Conservation (phyloP, 2,888 invertebrate species). For the Chouioia cunea region DNA sequence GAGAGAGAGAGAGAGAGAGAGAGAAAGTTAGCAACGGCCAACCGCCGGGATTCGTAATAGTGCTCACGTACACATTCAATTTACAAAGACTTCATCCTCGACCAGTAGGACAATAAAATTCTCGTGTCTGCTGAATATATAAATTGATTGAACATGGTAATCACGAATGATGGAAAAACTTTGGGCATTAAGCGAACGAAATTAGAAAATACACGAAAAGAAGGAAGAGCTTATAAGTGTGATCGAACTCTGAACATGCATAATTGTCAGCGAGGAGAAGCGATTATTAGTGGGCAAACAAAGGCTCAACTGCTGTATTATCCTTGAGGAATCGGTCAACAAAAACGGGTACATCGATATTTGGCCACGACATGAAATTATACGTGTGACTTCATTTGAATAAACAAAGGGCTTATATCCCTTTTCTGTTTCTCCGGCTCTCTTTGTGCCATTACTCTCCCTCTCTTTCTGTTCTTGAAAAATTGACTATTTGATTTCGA, state of each 20-base stretch:
- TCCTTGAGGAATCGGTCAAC: conserved; percentile 32
- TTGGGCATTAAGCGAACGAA: too few relatives aligned
- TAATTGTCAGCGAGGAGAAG: conserved; percentile 6
- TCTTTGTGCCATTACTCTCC: conserved; percentile 21
- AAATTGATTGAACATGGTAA: conserved; percentile 31
- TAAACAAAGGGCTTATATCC: conserved; percentile 27
- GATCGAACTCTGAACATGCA: too few relatives aligned
- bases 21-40: conserved; percentile 31
- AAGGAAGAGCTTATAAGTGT: too few relatives aligned
- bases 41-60: conserved; percentile 38
- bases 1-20: conserved; percentile 38
- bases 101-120: too few relatives aligned
- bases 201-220: too few relatives aligned
- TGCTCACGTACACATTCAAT: not conserved
- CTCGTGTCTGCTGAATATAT: conserved; percentile 22
- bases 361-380: conserved; percentile 36
- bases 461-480: conserved; percentile 20
- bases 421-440: conserved; percentile 7
- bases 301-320: conserved; percentile 23
- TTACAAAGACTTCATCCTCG: too few relatives aligned
- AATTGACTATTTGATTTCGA: conserved; percentile 47
- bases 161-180: too few relatives aligned
- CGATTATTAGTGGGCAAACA: conserved; percentile 35
- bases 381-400: conserved; percentile 44
- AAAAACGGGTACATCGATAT: conserved; percentile 28